Base-by-base conservation (phyloP, 2,888 invertebrate species). In the Piscicola geometra region DNA sequence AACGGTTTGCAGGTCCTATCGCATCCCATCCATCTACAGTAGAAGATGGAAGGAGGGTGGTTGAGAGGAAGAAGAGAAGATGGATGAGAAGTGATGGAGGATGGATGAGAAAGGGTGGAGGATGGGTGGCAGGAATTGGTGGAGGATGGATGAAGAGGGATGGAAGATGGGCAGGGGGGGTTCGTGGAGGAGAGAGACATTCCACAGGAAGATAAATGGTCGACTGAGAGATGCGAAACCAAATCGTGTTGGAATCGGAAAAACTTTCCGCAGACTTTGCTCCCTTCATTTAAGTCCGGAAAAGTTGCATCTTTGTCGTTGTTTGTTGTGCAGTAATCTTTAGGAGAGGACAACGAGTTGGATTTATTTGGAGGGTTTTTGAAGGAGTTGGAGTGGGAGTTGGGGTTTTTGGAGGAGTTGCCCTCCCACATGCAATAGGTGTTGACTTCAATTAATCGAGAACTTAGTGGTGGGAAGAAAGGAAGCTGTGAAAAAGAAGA, bases 381-480 rank as follows among this genome's bases (percentile, higher is more conserved):
- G 25, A 9, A 5, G 41, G 5, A 15, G 41, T 41, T 41, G 41
- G 5, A 9, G 41, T 41, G 5, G 41, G 5, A 41, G 41, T 41
- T 41, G 41, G 5, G 60, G n/a, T 5, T 56, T 3, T 56, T 56
- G 25, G 25, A 3, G 21, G 25, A 3, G 21, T 25, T 25, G 9
- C 60, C n/a, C 60, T 3, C n/a, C 60, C 60, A 56, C 60, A 56
- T 5, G n/a, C 60, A 56, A 56, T n/a, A 25, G 25, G 60, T 56
- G n/a, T 56, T 56, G 3, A 25, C 60, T 25, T 56, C 60, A 56
- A 56, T 25, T 3, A 56, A 21, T 25, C n/a, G 9, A 15, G n/a
- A 18, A 56, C n/a, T 18, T 5, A 25, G n/a, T 9, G 25, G 25
- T 3, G 25, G 41, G 41, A 15, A 15, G 41, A 41, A 9, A 15